Evolutionary conservation across 2,797 vertebrate genomes (phyloP).

Genomic region (Tolypeutes matacus): DNA sequence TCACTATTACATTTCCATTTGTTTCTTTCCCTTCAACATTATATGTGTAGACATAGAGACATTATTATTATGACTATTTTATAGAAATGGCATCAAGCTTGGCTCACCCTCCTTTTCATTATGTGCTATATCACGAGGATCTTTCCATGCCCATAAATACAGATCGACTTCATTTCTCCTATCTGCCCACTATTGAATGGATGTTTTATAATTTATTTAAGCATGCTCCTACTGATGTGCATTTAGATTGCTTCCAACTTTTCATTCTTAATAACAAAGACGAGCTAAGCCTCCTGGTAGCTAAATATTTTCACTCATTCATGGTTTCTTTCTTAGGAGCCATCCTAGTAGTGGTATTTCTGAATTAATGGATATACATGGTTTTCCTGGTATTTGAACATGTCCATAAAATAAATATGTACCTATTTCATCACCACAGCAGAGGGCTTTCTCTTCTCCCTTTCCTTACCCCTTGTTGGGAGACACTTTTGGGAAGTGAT

Average conservation of each 20-base stretch:
- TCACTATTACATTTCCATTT: neutral
- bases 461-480: neutral
- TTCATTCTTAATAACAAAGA: conserved; percentile 36
- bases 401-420: neutral
- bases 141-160: neutral
- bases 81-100: neutral
- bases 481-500: conserved; percentile 30
- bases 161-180: neutral
- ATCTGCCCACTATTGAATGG: neutral
- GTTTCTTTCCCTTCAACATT: neutral
- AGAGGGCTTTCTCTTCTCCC: neutral
- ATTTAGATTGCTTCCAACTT: neutral
- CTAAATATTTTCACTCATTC: neutral
- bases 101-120: neutral
- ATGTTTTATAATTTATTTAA: neutral
- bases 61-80: neutral
- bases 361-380: neutral
- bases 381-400: neutral
- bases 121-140: neutral
- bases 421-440: neutral
- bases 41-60: too few relatives aligned
- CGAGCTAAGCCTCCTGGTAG: neutral
- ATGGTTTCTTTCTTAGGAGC: neutral
- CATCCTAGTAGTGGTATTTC: neutral
- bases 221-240: too few relatives aligned